Evolutionary conservation across 2,113 vertebrate species (phyloP).

Genomic region (Cottus gobio): DNA sequence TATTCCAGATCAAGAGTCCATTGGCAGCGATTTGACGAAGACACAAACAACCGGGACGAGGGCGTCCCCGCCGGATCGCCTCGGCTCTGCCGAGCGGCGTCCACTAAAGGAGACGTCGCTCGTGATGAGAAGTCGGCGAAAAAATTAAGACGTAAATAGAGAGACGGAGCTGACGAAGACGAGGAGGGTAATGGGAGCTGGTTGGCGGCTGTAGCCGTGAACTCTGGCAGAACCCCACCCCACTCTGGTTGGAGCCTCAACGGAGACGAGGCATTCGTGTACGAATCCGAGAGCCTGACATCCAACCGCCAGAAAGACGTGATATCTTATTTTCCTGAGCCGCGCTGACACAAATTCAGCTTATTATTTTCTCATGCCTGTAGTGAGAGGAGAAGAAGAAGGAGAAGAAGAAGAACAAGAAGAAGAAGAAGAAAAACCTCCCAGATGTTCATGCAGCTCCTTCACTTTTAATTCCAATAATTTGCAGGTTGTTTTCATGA

Average conservation of each 20-base stretch:
- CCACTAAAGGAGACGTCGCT: slow-evolving; percentile 58
- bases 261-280: slow-evolving; percentile 91
- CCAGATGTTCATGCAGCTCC: slow-evolving; percentile 88
- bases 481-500: slow-evolving; percentile 88
- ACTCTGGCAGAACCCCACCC: slow-evolving; percentile 92
- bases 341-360: slow-evolving; percentile 95
- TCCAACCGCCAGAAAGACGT: slow-evolving; percentile 96
- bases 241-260: slow-evolving; percentile 87
- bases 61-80: slow-evolving; percentile 37
- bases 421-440: slow-evolving; percentile 27
- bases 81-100: slow-evolving; percentile 16
- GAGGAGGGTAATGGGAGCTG: slow-evolving; percentile 50
- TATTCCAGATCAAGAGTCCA: slow-evolving; percentile 47
- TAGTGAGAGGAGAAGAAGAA: slow-evolving; percentile 73
- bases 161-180: slow-evolving; percentile 52
- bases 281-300: slow-evolving; percentile 93
- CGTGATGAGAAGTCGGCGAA: slow-evolving; percentile 48
- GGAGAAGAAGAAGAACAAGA: slow-evolving; percentile 75
- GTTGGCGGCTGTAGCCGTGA: slow-evolving; percentile 92
- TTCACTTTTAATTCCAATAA: slow-evolving; percentile 92
- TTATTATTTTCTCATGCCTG: slow-evolving; percentile 95
- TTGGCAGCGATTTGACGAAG: slow-evolving; percentile 43
- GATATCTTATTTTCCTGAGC: slow-evolving; percentile 99
- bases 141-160: slow-evolving; percentile 44
- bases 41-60: slow-evolving; percentile 59